Conservation (phyloP, 1,140 invertebrate species). For the Ylistrum balloti region DNA sequence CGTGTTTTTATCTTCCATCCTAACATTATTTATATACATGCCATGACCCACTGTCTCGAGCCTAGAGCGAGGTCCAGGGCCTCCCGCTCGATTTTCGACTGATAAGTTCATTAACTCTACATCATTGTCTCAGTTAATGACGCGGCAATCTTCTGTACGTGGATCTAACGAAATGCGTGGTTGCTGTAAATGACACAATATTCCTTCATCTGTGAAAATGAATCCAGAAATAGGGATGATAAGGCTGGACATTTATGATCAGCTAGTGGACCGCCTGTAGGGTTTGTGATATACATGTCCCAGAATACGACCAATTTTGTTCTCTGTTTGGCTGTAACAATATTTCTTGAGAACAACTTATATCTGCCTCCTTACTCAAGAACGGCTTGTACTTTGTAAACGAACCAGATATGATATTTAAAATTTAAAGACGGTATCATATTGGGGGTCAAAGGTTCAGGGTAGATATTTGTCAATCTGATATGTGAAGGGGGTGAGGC, state of each 20-base stretch:
- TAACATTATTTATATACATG: conserved; percentile 6
- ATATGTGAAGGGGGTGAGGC: no score
- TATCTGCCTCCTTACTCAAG: no score
- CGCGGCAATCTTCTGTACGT: not conserved
- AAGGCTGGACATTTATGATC: not conserved
- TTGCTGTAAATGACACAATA: not conserved
- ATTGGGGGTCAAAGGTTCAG: no score
- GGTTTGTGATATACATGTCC: not conserved
- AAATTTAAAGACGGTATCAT: no score
- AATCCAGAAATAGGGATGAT: not conserved
- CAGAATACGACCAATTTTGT: not conserved
- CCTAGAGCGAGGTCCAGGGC: not conserved
- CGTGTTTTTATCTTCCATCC: conserved; percentile 1
- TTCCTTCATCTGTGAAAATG: not conserved
- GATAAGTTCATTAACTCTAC: conserved; percentile 28
- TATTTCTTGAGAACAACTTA: no score
- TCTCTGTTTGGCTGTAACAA: no score
- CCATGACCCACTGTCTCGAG: not conserved
- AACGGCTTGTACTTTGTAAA: no score
- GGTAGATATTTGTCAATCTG: no score
- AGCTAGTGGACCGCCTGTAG: not conserved
- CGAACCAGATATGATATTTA: no score
- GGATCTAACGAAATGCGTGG: not conserved
- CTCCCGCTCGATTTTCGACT: not conserved
- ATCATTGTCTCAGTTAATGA: conserved; percentile 3